phyloP scores from a whole-genome alignment of 1,140 invertebrate species.

The Bemisia tabaci region DNA sequence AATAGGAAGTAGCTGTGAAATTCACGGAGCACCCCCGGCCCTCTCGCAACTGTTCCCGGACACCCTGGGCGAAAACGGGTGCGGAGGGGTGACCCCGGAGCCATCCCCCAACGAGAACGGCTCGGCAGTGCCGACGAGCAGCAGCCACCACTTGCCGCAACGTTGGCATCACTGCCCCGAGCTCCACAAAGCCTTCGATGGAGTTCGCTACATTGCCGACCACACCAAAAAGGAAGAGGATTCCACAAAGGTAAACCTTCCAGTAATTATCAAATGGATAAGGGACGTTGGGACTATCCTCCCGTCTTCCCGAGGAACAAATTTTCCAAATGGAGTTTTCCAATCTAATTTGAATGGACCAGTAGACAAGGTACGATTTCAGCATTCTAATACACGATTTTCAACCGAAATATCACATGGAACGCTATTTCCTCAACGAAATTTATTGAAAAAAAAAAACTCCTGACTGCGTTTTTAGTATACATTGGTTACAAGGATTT shows the following conservation, averaged over 20 bases:
- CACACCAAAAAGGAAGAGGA: constrained; percentile 85
- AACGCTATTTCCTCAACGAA: no score
- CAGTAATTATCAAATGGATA: no score
- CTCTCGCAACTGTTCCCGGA: constrained; percentile 29
- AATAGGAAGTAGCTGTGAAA: constrained; percentile 40
- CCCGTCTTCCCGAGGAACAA: no score
- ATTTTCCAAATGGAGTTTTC: no score
- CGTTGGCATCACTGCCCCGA: constrained; percentile 81
- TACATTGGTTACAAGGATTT: no score
- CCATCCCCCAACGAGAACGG: constrained; percentile 17
- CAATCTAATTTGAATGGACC: no score
- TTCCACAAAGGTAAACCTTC: constrained; percentile 62
- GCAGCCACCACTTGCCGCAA: constrained; percentile 26
- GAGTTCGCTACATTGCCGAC: constrained; percentile 82
- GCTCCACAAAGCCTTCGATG: constrained; percentile 80
- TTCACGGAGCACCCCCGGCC: constrained; percentile 44
- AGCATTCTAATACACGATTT: no score
- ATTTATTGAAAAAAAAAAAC: no score
- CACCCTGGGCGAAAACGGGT: constrained; percentile 20
- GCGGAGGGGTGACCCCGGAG: constrained; percentile 20
- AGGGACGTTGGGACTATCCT: no score
- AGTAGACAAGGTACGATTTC: no score
- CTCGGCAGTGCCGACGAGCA: constrained; percentile 3
- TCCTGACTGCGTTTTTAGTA: no score
- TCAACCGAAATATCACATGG: no score